These are phyloP conservation scores for Caenorhabditis elegans DNA, from an alignment of 1,140 invertebrate species.

Conservation along the genomic window DNA sequence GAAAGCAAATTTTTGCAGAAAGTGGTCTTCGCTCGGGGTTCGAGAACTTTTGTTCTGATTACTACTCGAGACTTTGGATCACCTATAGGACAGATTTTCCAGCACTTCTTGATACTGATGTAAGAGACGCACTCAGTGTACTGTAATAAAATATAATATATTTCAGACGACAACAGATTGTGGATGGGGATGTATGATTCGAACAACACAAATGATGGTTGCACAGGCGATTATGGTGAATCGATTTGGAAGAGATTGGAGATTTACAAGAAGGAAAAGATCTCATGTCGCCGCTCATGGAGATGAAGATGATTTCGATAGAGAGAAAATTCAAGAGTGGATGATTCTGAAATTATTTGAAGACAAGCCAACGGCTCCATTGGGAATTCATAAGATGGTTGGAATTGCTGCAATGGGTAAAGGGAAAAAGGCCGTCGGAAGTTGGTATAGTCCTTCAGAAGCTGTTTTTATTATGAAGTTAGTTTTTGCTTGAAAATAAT, in stretches of 20 bases:
- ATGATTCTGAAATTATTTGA: conserved; percentile 45
- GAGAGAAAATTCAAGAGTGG: neutral
- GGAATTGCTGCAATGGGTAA: conserved; percentile 5
- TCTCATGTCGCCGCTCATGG: neutral
- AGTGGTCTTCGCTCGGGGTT: conserved; percentile 22
- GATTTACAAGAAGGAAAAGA: neutral
- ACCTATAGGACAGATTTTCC: conserved; percentile 82
- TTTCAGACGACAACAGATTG: conserved; percentile 77
- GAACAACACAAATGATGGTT: conserved; percentile 84
- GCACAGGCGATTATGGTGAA: conserved; percentile 78
- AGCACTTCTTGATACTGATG: conserved; percentile 67
- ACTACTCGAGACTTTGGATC: conserved; percentile 78
- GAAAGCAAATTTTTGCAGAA: neutral
- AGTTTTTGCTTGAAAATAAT: neutral
- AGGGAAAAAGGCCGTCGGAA: conserved; percentile 32
- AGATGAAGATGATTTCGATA: conserved; percentile 1
- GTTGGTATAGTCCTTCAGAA: conserved; percentile 44
- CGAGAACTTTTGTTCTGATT: conserved; percentile 70
- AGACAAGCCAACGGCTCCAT: conserved; percentile 35
- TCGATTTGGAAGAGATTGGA: conserved; percentile 76
- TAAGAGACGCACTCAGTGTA: neutral
- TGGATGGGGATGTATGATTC: conserved; percentile 85
- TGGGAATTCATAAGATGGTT: conserved; percentile 43
- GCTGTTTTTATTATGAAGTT: conserved; percentile 58
- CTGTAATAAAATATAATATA: conserved; percentile 67